Evolutionary conservation across 2,113 vertebrate species (phyloP).

Genomic region (Bubo bubo): DNA sequence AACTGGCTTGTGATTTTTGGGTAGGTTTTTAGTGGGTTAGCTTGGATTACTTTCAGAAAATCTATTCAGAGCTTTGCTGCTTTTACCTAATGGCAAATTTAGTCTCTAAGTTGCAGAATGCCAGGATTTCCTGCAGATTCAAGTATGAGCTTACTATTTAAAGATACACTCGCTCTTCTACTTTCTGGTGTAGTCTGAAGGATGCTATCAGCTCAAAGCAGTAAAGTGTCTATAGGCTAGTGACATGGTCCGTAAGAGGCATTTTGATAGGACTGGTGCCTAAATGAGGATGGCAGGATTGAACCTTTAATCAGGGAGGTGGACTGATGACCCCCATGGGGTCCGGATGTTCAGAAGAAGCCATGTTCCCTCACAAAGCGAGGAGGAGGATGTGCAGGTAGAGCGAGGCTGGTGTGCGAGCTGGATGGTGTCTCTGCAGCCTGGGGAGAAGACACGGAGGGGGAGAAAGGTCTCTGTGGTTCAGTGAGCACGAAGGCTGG

Average conservation of each 20-base stretch:
- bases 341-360: background rate
- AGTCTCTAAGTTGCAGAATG: background rate
- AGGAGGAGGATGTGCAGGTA: background rate
- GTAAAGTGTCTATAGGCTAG: background rate
- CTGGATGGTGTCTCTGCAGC: background rate
- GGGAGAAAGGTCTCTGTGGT: background rate
- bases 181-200: background rate
- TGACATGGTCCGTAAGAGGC: background rate
- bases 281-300: background rate
- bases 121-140: conserved; percentile 38
- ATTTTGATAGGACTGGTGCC: background rate
- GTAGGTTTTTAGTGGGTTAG: background rate
- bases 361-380: background rate
- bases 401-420: background rate
- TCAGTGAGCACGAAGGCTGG: background rate
- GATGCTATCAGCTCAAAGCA: background rate
- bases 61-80: background rate
- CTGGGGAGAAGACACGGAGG: fast-evolving
- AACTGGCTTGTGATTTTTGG: background rate
- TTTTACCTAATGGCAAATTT: background rate
- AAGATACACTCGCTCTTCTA: fast-evolving
- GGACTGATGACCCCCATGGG: fast-evolving
- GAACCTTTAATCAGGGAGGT: background rate
- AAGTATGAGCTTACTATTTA: background rate
- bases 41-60: background rate